Evolutionary conservation across 2,797 vertebrate genomes (phyloP), one percentile per base, ranked within the genome.

Genomic region (Kryptopterus vitreolus): DNA sequence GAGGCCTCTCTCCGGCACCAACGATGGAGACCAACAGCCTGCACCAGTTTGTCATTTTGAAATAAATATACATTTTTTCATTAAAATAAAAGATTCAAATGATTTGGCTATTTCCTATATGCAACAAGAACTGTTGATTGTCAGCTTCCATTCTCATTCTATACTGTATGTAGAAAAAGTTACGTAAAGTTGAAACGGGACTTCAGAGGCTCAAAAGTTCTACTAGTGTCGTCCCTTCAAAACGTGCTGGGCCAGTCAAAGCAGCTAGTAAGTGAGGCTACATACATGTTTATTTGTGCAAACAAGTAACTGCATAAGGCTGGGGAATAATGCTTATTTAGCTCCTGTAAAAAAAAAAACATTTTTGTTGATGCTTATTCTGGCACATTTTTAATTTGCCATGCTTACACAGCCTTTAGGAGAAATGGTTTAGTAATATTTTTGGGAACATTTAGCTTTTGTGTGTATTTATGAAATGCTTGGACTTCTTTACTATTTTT

Each of bases 1-100:
- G 80, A 89, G 94, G 69, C 81, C 88, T 53, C 88, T 89, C 0
- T 31, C 72, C 69, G 86, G 83, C 83, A 85, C 78, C 72, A 75
- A 52, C 0, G 93, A 94, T 52, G 92, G 85, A 7, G 85, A 86
- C 11, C 48, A 31, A 3, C 91, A 87, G 0, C 93, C 94, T 52
- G 90, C 87, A 31, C 88, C 88, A 91, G 94, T 94, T 7, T 38
- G 5, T 38, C 9, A 1, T 38, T 38, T 4, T 38, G n/a, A n/a
- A n/a, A n/a, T n/a, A n/a, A n/a, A n/a, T n/a, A n/a, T n/a, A n/a
- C n/a, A n/a, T 38, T 38, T 38, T 38, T 38, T 38, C 9, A 6
- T 38, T 38, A 2, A 4, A 2, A 4, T 38, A 4, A 6, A 43
- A 43, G 8, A 59, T 29, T 13, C 3, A 29, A 13, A 26, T 59